Conservation (phyloP, 1,140 invertebrate species). For the Scaptomyza hsui region DNA sequence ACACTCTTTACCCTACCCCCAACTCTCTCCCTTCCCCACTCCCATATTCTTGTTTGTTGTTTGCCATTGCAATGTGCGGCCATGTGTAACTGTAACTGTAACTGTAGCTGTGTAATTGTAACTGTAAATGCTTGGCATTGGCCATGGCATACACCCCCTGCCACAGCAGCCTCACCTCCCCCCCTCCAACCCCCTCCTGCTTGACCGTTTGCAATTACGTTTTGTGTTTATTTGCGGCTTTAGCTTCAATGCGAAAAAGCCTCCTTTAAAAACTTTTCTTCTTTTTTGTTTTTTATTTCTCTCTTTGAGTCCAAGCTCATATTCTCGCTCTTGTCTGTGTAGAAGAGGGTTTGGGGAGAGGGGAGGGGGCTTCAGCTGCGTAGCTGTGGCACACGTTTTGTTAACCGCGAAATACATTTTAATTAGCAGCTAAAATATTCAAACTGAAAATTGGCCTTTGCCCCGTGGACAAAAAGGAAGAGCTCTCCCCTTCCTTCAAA, state of each 20-base stretch:
- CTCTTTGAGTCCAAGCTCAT: conserved; percentile 18
- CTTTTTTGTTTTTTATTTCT: neutral
- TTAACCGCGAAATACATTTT: conserved; percentile 80
- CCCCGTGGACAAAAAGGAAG: conserved; percentile 27
- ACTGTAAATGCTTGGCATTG: conserved; percentile 22
- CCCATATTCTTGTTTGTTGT: conserved; percentile 40
- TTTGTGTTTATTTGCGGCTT: conserved; percentile 75
- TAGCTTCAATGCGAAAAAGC: conserved; percentile 41
- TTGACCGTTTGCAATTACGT: conserved; percentile 57
- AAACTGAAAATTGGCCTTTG: conserved; percentile 79
- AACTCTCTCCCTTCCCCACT: neutral
- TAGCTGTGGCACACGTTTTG: conserved; percentile 54
- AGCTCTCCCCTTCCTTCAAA: neutral
- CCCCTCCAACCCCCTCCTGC: neutral
- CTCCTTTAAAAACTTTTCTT: conserved; percentile 34
- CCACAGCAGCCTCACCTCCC: neutral
- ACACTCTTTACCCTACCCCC: too few species aligned
- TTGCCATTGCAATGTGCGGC: conserved; percentile 33
- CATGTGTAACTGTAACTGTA: conserved; percentile 33
- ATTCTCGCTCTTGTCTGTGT: conserved; percentile 22
- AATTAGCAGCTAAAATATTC: conserved; percentile 81
- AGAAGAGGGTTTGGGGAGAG: neutral
- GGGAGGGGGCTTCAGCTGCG: neutral
- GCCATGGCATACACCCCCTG: neutral
- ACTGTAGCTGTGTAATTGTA: conserved; percentile 24